These are phyloP conservation scores for Apodemia zela DNA, from an alignment of 2,888 invertebrate genomes.

Conservation along the genomic window DNA sequence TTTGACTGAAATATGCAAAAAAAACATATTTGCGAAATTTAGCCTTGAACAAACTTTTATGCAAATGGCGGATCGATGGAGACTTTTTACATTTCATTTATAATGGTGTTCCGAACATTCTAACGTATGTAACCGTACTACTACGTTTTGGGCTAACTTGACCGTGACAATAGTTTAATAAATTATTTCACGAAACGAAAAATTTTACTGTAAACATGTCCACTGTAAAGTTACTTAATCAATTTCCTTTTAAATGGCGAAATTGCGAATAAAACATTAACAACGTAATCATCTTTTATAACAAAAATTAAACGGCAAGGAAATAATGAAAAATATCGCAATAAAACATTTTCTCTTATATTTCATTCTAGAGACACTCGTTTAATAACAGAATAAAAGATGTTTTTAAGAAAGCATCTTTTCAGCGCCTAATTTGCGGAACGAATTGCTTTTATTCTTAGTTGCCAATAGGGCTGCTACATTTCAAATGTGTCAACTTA, in stretches of 20 bases:
- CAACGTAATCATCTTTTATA: constrained; percentile 19
- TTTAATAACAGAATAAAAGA: constrained; percentile 36
- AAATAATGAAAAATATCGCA: constrained; percentile 17
- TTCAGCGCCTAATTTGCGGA: constrained; percentile 53
- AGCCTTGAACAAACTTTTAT: too few relatives aligned
- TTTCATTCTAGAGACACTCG: constrained; percentile 22
- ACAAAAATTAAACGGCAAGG: constrained; percentile 16
- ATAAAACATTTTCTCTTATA: constrained; percentile 19
- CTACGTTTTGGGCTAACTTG: too few relatives aligned
- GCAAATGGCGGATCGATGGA: too few relatives aligned
- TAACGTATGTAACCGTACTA: too few relatives aligned
- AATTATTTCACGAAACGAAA: too few relatives aligned
- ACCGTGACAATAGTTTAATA: too few relatives aligned
- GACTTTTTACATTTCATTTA: too few relatives aligned
- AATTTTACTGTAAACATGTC: neutral
- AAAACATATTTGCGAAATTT: too few relatives aligned
- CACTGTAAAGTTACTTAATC: neutral
- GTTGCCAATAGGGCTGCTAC: constrained; percentile 24
- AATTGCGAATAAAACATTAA: neutral
- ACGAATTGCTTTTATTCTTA: constrained; percentile 60
- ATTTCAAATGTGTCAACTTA: neutral
- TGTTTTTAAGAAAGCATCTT: constrained; percentile 43
- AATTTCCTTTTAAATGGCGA: neutral
- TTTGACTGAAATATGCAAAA: too few relatives aligned
- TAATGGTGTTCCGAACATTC: too few relatives aligned